Base-by-base conservation (phyloP, 2,888 invertebrate species). In the Cremastinae sp. region DNA sequence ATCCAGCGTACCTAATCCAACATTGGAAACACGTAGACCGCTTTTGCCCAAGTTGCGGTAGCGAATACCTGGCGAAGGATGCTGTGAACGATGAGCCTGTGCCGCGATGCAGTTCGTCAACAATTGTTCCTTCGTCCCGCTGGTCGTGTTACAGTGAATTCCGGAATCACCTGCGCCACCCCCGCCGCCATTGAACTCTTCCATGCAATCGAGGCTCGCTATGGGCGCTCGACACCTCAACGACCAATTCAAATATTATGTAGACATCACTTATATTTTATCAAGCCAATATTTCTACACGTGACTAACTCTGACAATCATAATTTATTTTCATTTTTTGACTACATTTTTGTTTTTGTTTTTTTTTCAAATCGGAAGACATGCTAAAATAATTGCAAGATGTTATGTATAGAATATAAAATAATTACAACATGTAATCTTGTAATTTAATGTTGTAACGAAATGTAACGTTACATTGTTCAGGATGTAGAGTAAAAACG, bases 31-130 rank as follows among this genome's bases (percentile, higher is more conserved):
- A 80, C 98, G 92, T 79, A 98, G 93, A 62, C 98, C 98, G 86
- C 97, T 97, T 91, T 98, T 98, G 83, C 98, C 98, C 82, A 98
- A 92, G 91, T 98, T 98, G 90, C 97, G 95, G 92, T 96, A 96
- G 64, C 96, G 94, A 84, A 97, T 92, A 53, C 96, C 96, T 59
- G 96, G 96, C 83, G 96, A 92, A 61, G 92, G 92, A 76, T 93
- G 92, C 84, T 93, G 93, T 81, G 86, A 91, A 91, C 83, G 91
- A 90, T 80, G 92, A 91, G 91, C 91, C 90, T 86, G 92, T 90
- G 82, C 91, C 90, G 87, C 84, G 80, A 89, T 86, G 83, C 89
- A 89, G 82, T 84, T 87, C 68, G 89, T 88, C 81, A 92, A 89
- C 79, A 92, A 88, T 84, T 92, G 92, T 85, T 93, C 92, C 85